Evolutionary conservation across 1,140 invertebrate genomes (phyloP).

Genomic region (Drosophila truncata): DNA sequence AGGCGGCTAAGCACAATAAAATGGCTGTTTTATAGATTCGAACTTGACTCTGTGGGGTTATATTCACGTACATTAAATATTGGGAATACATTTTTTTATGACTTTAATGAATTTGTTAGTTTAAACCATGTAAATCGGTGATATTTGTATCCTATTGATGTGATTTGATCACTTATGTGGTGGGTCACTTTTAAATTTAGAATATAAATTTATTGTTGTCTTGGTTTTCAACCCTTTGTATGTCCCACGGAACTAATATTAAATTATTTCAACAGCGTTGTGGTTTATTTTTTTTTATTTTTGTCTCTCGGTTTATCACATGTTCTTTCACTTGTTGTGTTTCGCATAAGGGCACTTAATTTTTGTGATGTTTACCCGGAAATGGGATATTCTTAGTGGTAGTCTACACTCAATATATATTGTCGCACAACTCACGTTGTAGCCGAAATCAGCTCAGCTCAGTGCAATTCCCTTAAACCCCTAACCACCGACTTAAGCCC

Average conservation of each 20-base stretch:
- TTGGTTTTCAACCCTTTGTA: constrained; percentile 3
- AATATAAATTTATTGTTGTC: neutral
- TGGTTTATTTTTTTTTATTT: neutral
- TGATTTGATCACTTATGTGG: neutral
- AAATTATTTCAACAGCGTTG: neutral
- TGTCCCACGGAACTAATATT: neutral
- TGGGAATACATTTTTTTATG: neutral
- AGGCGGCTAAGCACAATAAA: neutral
- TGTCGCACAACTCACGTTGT: constrained; percentile 44
- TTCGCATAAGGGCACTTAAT: neutral
- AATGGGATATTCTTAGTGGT: constrained; percentile 9
- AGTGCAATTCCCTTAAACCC: constrained; percentile 9
- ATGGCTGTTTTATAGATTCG: neutral
- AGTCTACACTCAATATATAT: constrained; percentile 5
- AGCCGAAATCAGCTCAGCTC: constrained; percentile 16
- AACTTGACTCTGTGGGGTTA: neutral
- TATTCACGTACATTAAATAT: neutral
- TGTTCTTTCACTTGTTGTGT: neutral
- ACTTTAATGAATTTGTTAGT: neutral
- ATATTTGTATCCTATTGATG: neutral
- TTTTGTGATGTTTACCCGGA: neutral
- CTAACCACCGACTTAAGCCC: constrained; percentile 21
- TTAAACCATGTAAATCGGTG: neutral
- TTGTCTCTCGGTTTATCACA: neutral
- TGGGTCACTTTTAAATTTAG: neutral